These are phyloP conservation scores for Desmodus rotundus DNA, from an alignment of 2,113 vertebrate genomes.

Conservation along the genomic window DNA sequence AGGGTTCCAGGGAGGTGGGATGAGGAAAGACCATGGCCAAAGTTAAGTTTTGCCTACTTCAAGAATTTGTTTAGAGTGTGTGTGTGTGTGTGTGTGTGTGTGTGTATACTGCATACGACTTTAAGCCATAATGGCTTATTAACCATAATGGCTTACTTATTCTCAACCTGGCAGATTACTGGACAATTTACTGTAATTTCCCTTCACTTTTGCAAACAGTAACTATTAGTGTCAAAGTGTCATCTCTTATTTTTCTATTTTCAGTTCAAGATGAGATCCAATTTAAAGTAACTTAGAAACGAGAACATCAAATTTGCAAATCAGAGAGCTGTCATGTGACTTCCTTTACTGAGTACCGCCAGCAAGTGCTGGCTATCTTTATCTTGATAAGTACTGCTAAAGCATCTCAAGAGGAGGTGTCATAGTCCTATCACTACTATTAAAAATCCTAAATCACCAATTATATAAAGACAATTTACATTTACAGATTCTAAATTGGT, in stretches of 20 bases:
- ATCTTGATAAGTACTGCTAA: not conserved
- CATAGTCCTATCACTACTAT: not conserved
- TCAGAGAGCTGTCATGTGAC: not conserved
- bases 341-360: not conserved
- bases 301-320: not conserved
- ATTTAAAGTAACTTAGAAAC: not conserved
- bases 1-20: not conserved
- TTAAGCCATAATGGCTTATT: not conserved
- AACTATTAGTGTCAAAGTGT: not conserved
- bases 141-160: not conserved
- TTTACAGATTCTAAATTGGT: constrained; percentile 19
- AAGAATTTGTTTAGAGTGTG: not conserved
- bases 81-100: not conserved
- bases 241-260: not conserved
- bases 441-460: constrained; percentile 16
- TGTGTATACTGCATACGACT: not conserved
- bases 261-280: constrained; percentile 3
- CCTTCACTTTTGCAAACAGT: constrained; percentile 16
- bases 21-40: not conserved
- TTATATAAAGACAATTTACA: not conserved
- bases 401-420: not conserved
- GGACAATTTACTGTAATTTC: constrained; percentile 7
- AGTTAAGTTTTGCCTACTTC: not conserved
- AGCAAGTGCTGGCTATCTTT: not conserved
- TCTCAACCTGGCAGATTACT: not conserved